Evolutionary conservation across 2,888 invertebrate genomes (phyloP).

Genomic region (Coecobrya sp.): DNA sequence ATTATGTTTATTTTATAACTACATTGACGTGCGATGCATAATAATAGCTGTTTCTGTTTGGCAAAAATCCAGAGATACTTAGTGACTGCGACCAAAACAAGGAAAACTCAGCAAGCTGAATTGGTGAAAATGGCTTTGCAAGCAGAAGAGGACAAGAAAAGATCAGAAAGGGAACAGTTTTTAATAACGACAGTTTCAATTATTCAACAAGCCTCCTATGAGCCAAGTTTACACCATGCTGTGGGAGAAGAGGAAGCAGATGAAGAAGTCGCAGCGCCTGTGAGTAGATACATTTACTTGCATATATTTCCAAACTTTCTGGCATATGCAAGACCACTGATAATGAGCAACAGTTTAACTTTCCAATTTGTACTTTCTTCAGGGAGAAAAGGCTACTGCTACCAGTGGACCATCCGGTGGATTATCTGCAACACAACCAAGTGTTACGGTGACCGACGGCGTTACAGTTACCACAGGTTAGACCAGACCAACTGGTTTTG

Average conservation of each 20-base stretch:
- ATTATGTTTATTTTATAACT: neutral
- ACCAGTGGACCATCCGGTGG: conserved; percentile 65
- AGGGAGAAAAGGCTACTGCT: conserved; percentile 78
- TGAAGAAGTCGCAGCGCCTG: conserved; percentile 74
- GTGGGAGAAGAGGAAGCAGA: conserved; percentile 86
- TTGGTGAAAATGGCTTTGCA: conserved; percentile 98
- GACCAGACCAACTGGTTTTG: neutral
- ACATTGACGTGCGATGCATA: neutral
- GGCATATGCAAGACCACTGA: too few relatives aligned
- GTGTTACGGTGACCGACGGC: conserved; percentile 81
- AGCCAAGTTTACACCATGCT: conserved; percentile 91
- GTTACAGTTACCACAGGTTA: conserved; percentile 85
- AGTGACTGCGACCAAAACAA: conserved; percentile 99
- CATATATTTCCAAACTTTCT: too few relatives aligned
- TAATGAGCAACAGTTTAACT: neutral
- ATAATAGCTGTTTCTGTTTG: neutral
- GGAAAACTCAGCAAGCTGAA: conserved; percentile 99
- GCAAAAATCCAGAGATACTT: conserved; percentile 92
- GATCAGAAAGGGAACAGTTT: conserved; percentile 98
- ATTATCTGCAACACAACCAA: conserved; percentile 71
- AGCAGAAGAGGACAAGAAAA: conserved; percentile 98
- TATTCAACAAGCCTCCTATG: conserved; percentile 97
- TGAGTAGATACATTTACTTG: conserved; percentile 6
- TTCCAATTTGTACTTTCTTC: conserved; percentile 9
- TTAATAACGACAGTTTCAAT: conserved; percentile 98